Evolutionary conservation across 2,888 invertebrate species (phyloP), one percentile per base, ranked within the genome.

Genomic region (Mechanitis mazaeus): DNA sequence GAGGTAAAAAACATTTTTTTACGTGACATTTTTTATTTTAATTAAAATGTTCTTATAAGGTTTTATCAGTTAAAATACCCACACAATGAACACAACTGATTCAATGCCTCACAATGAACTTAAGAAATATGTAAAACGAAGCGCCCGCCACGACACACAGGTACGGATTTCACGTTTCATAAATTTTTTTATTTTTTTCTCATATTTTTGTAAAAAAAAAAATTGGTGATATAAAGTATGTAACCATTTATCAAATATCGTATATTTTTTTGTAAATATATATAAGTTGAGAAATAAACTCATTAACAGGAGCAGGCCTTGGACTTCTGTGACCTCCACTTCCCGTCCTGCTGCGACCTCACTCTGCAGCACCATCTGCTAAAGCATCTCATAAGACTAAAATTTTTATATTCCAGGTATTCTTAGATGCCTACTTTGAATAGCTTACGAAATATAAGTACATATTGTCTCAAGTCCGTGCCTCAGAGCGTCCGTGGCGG

Each of bases 41-140:
- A 42, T 42, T 9, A 42, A 42, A 42, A 9, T 11, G 9, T 42
- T 7, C 42, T 42, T 42, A 50, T 50, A 31, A 31, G 28, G 31
- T 50, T 31, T 3, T 47, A n/a, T 28, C 33, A 55, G 35, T 38
- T 53, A 33, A 54, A 47, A 54, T 50, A 58, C 45, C 56, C 57
- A 61, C 55, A 68, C 66, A 66, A 69, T 72, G 69, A 70, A 65
- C 61, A 68, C 65, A 68, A 69, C 68, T 71, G 71, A 71, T 69
- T 72, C 71, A 82, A 81, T 81, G 66, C 73, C 73, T 71, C 76
- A 78, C 81, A 79, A 80, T 79, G 80, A 79, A 76, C 77, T 77
- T 77, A 84, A 87, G 87, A 84, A 86, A 86, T 86, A 85, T 84
- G 85, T 85, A 86, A 85, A 87, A 80, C 83, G 79, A 72, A 72